phyloP scores from a whole-genome alignment of 1,140 invertebrate genomes.

The Adoxophyes honmai region DNA sequence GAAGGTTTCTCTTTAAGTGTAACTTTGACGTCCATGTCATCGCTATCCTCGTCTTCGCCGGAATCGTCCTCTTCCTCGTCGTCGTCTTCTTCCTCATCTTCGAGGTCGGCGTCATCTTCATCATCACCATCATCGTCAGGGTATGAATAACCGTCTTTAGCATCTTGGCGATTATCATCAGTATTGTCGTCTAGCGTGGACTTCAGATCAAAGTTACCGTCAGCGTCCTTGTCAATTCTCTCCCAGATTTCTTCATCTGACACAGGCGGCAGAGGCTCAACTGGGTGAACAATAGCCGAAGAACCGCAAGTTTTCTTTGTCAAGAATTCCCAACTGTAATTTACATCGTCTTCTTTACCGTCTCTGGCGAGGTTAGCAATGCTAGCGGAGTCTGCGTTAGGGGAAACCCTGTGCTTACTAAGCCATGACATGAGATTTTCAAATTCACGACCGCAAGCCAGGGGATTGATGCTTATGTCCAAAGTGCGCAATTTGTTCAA shows the following conservation, averaged over 20 bases:
- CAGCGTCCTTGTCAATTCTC: conserved; percentile 72
- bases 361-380: conserved; percentile 72
- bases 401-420: conserved; percentile 70
- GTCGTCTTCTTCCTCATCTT: conserved; percentile 38
- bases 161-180: conserved; percentile 45
- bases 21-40: conserved; percentile 59
- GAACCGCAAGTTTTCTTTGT: conserved; percentile 61
- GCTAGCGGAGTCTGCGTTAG: conserved; percentile 55
- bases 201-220: conserved; percentile 59
- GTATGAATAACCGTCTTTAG: conserved; percentile 37
- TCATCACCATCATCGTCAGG: conserved; percentile 20
- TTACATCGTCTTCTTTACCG: conserved; percentile 49
- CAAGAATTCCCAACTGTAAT: conserved; percentile 66
- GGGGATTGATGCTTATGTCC: conserved; percentile 81
- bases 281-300: conserved; percentile 40
- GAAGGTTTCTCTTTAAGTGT: conserved; percentile 52
- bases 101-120: conserved; percentile 35
- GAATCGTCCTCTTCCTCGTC: conserved; percentile 47
- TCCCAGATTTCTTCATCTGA: conserved; percentile 75
- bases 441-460: conserved; percentile 80
- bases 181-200: conserved; percentile 66
- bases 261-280: conserved; percentile 49
- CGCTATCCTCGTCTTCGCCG: conserved; percentile 41
- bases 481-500: conserved; percentile 80
- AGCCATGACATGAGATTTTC: conserved; percentile 79